Evolutionary conservation across 2,113 vertebrate species (phyloP), one percentile per base, ranked within the genome.

Genomic region (Pyxicephalus adspersus): DNA sequence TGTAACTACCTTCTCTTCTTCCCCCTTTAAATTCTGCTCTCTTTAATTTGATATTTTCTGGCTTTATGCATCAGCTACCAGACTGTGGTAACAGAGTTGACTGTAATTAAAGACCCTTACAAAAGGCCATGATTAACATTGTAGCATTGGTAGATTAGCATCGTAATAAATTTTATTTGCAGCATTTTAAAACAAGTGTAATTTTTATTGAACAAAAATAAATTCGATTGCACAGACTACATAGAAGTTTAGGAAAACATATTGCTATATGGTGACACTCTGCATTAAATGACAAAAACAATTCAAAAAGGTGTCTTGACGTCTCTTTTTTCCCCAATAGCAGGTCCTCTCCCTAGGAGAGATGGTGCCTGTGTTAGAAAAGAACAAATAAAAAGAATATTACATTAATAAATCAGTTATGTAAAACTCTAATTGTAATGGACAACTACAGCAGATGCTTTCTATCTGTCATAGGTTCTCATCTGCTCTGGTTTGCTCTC

Each of bases 261-360:
- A 50, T 38, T 22, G 29, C 29, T 31, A 34, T 22, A n/a, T 18
- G 20, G 20, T 26, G 28, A 57, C 54, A 57, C 13, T n/a, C 7
- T 17, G 29, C 26, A 7, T 60, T 11, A 57, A 55, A 73, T 57
- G 52, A 57, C 26, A 58, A 20, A 7, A n/a, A 57, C 2, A 23
- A 20, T 34, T 23, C 19, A 63, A 13, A 51, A 61, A 16, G n/a
- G 1, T 26, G 22, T 64, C 23, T 51, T 76, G 57, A 63, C 51
- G 57, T 50, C 25, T 67, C 31, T 19, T 5, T 18, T 25, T 15
- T 17, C 3, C 63, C 26, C 15, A 74, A 11, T 38, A 28, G n/a
- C 71, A 55, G 9, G 55, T 76, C 16, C 73, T 76, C 73, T 76
- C 73, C 73, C 73, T 76, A 45, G 73, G 73, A 76, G 73, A 76